Evolutionary conservation across 2,113 vertebrate genomes (phyloP).

Genomic region (Otis tarda): DNA sequence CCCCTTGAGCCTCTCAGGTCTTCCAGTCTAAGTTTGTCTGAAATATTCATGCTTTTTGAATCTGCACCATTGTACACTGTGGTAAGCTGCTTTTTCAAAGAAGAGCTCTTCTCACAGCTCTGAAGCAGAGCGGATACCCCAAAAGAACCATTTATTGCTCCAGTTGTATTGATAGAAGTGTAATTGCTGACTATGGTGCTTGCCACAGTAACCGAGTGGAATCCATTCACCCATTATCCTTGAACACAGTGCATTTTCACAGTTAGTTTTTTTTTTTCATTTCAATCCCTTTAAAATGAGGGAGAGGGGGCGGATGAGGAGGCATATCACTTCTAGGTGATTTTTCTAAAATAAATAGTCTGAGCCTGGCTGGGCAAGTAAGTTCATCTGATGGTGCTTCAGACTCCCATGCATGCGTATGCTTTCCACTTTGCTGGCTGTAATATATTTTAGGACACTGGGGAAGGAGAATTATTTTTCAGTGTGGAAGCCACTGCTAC

Average conservation of each 20-base stretch:
- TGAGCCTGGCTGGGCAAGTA: neutral
- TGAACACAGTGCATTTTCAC: neutral
- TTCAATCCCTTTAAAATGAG: neutral
- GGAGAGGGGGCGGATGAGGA: neutral
- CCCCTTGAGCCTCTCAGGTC: neutral
- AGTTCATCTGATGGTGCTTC: neutral
- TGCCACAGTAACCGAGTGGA: neutral
- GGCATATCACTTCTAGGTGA: neutral
- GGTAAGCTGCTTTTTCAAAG: neutral
- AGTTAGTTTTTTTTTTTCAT: neutral
- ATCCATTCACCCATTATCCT: neutral
- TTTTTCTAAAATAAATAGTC: neutral
- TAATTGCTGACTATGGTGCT: neutral
- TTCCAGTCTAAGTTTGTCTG: neutral
- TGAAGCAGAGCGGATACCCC: neutral
- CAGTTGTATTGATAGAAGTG: neutral
- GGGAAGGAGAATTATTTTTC: neutral
- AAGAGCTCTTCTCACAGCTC: neutral
- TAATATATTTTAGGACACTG: neutral
- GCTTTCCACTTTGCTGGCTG: neutral
- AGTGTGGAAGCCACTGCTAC: neutral
- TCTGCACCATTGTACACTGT: neutral
- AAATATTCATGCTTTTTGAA: neutral
- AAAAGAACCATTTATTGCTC: neutral
- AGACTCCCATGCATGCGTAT: neutral